These are phyloP conservation scores for Muscicapa comitata DNA, from an alignment of 2,797 vertebrate species.

Conservation along the genomic window DNA sequence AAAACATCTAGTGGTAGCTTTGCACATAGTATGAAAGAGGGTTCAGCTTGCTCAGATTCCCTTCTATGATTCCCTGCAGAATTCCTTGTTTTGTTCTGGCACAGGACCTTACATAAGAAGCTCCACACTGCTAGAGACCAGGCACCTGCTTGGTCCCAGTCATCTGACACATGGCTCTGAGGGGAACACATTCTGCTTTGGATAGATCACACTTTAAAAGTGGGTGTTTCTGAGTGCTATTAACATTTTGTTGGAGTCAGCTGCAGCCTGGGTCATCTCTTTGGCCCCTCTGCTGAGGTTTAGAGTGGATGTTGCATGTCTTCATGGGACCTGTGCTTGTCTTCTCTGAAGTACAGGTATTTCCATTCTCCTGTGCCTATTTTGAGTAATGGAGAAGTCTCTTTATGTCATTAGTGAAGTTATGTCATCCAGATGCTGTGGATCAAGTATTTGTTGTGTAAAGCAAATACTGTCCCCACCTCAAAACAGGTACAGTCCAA, in stretches of 20 bases:
- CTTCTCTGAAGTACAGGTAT: neutral
- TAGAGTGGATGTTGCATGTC: neutral
- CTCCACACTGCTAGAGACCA: neutral
- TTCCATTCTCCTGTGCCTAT: neutral
- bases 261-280: neutral
- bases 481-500: neutral
- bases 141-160: neutral
- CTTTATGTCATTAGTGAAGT: neutral
- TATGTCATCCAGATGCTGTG: neutral
- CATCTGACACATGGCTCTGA: neutral
- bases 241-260: neutral
- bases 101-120: neutral
- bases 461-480: neutral
- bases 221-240: neutral
- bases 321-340: neutral
- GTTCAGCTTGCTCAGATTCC: neutral
- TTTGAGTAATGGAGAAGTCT: neutral
- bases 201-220: neutral
- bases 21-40: neutral
- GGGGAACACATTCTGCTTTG: neutral
- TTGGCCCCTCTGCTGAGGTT: neutral
- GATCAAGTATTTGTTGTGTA: no score
- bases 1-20: neutral
- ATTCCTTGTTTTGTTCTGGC: neutral
- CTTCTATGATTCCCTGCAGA: rapidly evolving